These are phyloP conservation scores for Erannis defoliaria DNA, from an alignment of 2,888 invertebrate genomes.

Conservation along the genomic window DNA sequence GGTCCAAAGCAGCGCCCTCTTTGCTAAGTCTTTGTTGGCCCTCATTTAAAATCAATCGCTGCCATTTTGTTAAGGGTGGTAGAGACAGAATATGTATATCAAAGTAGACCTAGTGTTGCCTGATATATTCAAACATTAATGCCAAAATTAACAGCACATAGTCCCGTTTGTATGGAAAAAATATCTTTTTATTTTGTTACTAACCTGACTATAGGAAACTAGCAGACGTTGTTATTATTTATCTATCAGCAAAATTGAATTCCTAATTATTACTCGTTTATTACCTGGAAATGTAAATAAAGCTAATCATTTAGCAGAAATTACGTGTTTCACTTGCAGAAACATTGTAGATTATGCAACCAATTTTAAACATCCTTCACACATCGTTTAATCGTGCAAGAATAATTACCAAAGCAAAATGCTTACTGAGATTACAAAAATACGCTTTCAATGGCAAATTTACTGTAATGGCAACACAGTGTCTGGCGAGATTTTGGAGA, in stretches of 20 bases:
- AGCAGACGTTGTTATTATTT: not conserved
- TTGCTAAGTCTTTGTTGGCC: conserved; percentile 69
- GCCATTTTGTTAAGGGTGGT: conserved; percentile 73
- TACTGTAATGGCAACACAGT: conserved; percentile 23
- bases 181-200: not conserved
- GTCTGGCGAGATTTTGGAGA: conserved; percentile 77
- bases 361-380: not conserved
- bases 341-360: not conserved
- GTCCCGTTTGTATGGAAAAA: not conserved
- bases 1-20: conserved; percentile 64
- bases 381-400: not conserved
- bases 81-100: conserved; percentile 22
- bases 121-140: not conserved
- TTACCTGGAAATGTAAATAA: not conserved
- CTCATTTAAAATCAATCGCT: conserved; percentile 85
- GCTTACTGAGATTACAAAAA: conserved; percentile 40
- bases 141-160: not conserved
- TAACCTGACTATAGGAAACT: not conserved
- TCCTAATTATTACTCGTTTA: not conserved
- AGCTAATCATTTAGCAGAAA: not conserved
- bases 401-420: conserved; percentile 6
- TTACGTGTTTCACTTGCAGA: not conserved
- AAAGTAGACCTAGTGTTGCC: conserved; percentile 20
- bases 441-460: conserved; percentile 15
- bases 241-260: not conserved